Evolutionary conservation across 2,113 vertebrate genomes (phyloP).

Genomic region (Lepisosteus osseus): DNA sequence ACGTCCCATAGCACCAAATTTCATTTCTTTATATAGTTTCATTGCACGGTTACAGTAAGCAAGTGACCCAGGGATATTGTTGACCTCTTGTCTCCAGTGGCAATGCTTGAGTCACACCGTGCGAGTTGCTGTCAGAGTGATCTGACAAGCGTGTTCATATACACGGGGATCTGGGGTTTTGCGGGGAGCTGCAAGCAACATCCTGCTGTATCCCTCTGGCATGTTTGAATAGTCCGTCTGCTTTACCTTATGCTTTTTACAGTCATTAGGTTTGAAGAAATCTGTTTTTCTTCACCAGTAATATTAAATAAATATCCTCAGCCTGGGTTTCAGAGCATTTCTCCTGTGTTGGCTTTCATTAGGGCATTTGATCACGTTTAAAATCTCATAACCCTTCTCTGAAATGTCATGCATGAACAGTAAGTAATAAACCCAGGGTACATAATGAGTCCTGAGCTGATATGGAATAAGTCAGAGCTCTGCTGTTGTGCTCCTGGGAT

Average conservation of each 20-base stretch:
- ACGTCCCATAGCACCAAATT: constrained; percentile 16
- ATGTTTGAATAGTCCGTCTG: no score
- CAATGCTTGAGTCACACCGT: neutral
- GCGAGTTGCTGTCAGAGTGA: neutral
- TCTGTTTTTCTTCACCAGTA: no score
- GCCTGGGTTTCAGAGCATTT: no score
- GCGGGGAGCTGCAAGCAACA: constrained; percentile 2
- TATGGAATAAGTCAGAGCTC: constrained; percentile 9
- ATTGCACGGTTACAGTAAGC: constrained; percentile 15
- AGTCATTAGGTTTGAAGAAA: no score
- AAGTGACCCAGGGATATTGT: neutral
- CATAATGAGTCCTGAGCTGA: constrained; percentile 1
- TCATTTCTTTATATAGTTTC: constrained; percentile 9
- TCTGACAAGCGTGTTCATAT: constrained; percentile 5
- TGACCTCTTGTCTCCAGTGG: no score
- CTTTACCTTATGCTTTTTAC: no score
- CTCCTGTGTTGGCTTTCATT: no score
- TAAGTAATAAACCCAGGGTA: neutral
- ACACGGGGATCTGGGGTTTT: neutral
- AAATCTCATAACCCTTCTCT: neutral
- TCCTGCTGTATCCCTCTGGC: neutral
- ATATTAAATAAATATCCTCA: no score
- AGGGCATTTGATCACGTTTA: no score
- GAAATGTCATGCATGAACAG: constrained; percentile 24
- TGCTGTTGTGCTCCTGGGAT: constrained; percentile 15